A percentile compares a stretch with the other conserved stretches of the same genome.
phyloP scores from a whole-genome alignment of 1,140 invertebrate species.

The Drosophila nannoptera region DNA sequence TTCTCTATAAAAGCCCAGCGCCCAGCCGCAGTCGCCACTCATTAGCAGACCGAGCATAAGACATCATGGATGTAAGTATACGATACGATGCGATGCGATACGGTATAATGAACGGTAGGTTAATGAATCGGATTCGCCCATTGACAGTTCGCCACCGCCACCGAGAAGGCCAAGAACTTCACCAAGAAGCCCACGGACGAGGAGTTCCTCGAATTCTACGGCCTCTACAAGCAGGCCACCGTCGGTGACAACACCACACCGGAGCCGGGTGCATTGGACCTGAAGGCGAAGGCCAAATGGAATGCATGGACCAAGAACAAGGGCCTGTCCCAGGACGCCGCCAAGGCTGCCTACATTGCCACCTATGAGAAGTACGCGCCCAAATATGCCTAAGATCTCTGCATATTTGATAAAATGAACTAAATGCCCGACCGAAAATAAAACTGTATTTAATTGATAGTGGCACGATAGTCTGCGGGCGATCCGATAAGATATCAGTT shows the following conservation, averaged over 20 bases:
- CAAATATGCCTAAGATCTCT: conserved; percentile 39
- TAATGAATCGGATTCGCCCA: not conserved
- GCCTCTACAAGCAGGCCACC: conserved; percentile 91
- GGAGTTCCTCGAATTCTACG: conserved; percentile 92
- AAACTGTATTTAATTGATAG: not conserved
- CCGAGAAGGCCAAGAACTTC: conserved; percentile 88
- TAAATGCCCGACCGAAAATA: conserved; percentile 1
- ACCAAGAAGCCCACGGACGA: conserved; percentile 87
- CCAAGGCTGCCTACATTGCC: conserved; percentile 89
- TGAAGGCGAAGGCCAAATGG: conserved; percentile 98
- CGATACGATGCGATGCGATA: no score
- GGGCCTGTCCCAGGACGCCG: conserved; percentile 87
- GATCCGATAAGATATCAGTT: conserved; percentile 13
- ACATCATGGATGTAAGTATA: conserved; percentile 64
- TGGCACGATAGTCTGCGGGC: not conserved
- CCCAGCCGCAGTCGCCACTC: conserved; percentile 20
- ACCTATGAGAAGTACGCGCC: conserved; percentile 84
- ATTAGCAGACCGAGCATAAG: conserved; percentile 28
- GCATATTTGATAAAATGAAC: conserved; percentile 20
- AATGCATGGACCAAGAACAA: conserved; percentile 93
- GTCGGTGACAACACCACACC: conserved; percentile 88
- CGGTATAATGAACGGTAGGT: no score
- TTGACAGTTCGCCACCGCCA: conserved; percentile 87
- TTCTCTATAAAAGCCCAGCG: conserved; percentile 35
- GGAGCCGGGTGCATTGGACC: conserved; percentile 92